Conservation (phyloP, 2,797 vertebrate species). For the Hyperoplus lanceolatus region DNA sequence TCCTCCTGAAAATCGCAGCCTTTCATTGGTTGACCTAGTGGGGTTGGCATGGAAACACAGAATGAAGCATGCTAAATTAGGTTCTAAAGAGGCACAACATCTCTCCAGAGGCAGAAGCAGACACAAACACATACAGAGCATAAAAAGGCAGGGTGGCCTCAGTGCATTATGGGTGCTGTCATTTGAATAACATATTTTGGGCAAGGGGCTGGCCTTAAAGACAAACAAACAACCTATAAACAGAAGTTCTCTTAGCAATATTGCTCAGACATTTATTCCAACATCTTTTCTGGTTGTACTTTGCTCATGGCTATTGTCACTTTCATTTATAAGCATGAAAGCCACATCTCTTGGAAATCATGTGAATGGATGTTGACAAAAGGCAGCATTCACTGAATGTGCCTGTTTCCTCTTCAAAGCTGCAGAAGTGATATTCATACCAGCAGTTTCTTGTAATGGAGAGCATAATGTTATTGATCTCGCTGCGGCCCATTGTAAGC, state of each 20-base stretch:
- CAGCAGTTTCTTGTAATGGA: background rate
- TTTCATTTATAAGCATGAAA: constrained; percentile 47
- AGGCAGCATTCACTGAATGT: constrained; percentile 53
- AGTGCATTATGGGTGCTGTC: constrained; percentile 55
- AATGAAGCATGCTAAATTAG: constrained; percentile 85
- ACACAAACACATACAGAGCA: constrained; percentile 66
- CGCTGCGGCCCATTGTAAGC: background rate
- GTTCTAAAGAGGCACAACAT: constrained; percentile 74
- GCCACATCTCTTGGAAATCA: constrained; percentile 57
- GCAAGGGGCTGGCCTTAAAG: constrained; percentile 12
- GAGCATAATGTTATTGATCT: constrained; percentile 30
- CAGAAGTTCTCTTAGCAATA: constrained; percentile 18
- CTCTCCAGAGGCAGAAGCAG: constrained; percentile 73
- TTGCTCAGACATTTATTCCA: constrained; percentile 28
- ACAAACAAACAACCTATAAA: constrained; percentile 22
- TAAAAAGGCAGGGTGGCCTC: constrained; percentile 46
- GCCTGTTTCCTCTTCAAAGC: constrained; percentile 16
- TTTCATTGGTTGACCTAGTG: constrained; percentile 86
- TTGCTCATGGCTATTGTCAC: constrained; percentile 40
- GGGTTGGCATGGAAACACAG: constrained; percentile 86
- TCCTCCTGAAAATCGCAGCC: constrained; percentile 37
- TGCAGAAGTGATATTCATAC: constrained; percentile 15
- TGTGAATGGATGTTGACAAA: constrained; percentile 67
- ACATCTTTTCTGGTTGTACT: constrained; percentile 25
- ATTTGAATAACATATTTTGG: constrained; percentile 58